phyloP scores from a whole-genome alignment of 2,797 vertebrate genomes.

The Scleropages formosus region DNA sequence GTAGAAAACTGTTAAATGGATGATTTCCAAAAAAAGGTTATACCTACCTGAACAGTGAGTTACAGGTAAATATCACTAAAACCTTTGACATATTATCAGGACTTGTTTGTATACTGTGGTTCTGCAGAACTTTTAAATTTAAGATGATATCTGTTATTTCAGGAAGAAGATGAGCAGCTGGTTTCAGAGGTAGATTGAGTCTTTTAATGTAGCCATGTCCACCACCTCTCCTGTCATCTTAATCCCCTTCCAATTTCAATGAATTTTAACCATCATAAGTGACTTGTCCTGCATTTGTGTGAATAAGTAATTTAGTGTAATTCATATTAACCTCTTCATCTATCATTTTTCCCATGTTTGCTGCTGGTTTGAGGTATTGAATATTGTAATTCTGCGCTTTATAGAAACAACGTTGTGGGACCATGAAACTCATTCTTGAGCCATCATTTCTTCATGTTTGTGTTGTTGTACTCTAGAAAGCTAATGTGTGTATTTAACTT shows the following conservation, averaged over 20 bases:
- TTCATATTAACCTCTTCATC: background rate
- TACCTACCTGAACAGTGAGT: background rate
- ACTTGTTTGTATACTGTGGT: background rate
- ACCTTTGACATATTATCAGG: background rate
- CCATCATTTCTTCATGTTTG: background rate
- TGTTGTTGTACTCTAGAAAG: background rate
- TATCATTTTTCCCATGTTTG: too few relatives aligned
- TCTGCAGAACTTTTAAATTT: background rate
- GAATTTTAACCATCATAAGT: background rate
- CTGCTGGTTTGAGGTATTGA: too few relatives aligned
- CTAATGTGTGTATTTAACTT: too few relatives aligned
- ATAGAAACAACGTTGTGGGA: too few relatives aligned
- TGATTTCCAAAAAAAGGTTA: too few relatives aligned
- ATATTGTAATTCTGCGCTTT: too few relatives aligned
- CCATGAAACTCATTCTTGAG: background rate
- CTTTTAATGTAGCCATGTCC: background rate
- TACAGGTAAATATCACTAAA: background rate
- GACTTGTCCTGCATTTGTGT: background rate
- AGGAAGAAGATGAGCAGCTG: slow-evolving; percentile 46
- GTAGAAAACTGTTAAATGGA: too few relatives aligned
- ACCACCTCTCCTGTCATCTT: background rate
- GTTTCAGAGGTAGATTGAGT: slow-evolving; percentile 34
- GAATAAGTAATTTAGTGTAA: slow-evolving; percentile 10
- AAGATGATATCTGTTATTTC: slow-evolving; percentile 30
- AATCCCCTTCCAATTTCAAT: background rate